phyloP scores from a whole-genome alignment of 2,113 vertebrate genomes.

The Himantopus leucocephalus region DNA sequence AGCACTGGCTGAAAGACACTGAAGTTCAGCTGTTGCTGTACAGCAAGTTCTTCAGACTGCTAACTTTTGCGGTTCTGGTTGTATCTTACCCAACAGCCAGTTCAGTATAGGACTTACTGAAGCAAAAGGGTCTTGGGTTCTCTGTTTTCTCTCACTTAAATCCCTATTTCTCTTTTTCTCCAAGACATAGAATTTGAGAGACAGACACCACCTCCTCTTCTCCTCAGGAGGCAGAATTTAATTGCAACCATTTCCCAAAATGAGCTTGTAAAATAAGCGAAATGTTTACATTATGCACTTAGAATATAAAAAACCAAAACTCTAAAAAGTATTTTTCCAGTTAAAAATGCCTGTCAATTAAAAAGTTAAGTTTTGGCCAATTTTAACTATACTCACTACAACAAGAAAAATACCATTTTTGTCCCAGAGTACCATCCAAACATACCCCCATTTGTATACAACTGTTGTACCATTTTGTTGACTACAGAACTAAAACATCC shows the following conservation, averaged over 20 bases:
- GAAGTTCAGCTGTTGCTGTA: not conserved
- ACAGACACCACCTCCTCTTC: not conserved
- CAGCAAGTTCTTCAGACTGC: not conserved
- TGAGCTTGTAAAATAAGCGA: not conserved
- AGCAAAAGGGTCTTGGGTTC: accelerated
- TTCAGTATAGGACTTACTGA: not conserved
- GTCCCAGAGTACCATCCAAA: not conserved
- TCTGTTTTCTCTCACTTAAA: not conserved
- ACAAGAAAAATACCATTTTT: not conserved
- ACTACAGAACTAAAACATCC: not conserved
- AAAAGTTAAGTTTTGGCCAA: not conserved
- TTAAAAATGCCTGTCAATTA: not conserved
- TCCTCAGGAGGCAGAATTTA: not conserved
- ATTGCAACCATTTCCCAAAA: not conserved
- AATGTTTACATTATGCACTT: not conserved
- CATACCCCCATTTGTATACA: accelerated
- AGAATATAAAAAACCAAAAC: not conserved
- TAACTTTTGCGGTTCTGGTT: not conserved
- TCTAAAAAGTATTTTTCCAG: not conserved
- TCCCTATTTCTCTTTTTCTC: not conserved
- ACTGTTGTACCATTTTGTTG: not conserved
- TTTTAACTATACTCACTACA: not conserved
- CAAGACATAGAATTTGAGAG: not conserved
- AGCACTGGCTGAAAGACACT: not conserved
- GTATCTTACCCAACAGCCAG: not conserved